A percentile compares a stretch with the other conserved stretches of the same genome.
Evolutionary conservation across 2,113 vertebrate species (phyloP).

Genomic region (Trogon melanurus): DNA sequence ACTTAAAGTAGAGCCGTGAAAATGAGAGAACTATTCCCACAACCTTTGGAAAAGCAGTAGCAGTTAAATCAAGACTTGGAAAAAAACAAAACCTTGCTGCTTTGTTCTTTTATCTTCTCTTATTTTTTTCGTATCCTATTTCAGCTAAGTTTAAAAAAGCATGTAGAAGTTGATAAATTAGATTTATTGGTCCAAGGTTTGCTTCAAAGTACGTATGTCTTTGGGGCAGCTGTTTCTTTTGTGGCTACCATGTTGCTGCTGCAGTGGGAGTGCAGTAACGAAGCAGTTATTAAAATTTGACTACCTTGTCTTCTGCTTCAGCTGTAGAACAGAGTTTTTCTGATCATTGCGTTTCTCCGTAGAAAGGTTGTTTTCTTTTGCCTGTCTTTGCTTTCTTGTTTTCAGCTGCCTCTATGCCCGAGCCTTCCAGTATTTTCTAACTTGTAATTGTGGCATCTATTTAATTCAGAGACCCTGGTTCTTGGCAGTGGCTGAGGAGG

Average conservation of each 20-base stretch:
- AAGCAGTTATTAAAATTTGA: not conserved
- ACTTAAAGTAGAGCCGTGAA: not conserved
- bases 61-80: not conserved
- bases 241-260: not conserved
- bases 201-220: not conserved
- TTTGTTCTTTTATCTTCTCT: not conserved
- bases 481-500: not conserved
- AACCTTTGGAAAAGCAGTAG: not conserved
- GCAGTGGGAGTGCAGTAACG: not conserved
- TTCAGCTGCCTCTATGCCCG: not conserved
- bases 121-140: not conserved
- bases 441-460: not conserved
- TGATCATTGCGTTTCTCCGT: not conserved
- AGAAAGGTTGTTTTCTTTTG: not conserved
- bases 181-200: not conserved
- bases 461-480: not conserved
- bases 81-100: not conserved
- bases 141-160: not conserved
- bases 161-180: not conserved
- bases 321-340: not conserved
- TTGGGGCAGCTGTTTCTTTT: not conserved
- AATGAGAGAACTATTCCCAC: not conserved
- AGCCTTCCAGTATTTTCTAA: not conserved
- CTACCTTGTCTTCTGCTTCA: not conserved
- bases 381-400: not conserved